Conservation (phyloP, 2,888 invertebrate species). For the Onchidella celtica region DNA sequence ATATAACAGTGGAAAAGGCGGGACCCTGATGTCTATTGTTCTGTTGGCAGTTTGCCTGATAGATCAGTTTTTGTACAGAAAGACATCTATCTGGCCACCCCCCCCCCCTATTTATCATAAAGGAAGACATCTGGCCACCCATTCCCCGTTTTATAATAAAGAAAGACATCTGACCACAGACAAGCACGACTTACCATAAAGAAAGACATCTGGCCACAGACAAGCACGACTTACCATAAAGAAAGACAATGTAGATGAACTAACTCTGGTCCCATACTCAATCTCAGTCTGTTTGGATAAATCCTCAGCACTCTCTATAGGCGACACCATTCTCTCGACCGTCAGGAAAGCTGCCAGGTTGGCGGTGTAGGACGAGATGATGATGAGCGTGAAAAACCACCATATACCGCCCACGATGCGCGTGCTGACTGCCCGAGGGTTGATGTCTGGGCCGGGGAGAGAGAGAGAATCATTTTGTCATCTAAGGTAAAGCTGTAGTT, state of each 20-base stretch:
- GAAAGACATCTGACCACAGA: constrained; percentile 88
- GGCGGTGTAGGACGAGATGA: constrained; percentile 98
- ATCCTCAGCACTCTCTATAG: constrained; percentile 97
- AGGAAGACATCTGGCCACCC: too few relatives aligned
- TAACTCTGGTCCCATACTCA: constrained; percentile 94
- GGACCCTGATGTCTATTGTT: too few relatives aligned
- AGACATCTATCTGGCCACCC: too few relatives aligned
- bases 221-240: constrained; percentile 83
- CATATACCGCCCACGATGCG: constrained; percentile 94
- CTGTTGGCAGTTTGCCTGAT: too few relatives aligned
- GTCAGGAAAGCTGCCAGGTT: constrained; percentile 98
- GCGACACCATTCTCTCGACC: constrained; percentile 96
- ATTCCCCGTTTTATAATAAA: constrained; percentile 84
- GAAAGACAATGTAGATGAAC: constrained; percentile 98
- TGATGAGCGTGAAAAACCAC: constrained; percentile 99
- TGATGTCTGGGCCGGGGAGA: constrained; percentile 60
- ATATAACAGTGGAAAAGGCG: too few relatives aligned
- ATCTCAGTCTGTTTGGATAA: constrained; percentile 96
- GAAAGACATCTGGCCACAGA: constrained; percentile 88
- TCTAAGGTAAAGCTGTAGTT: too few relatives aligned
- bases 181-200: constrained; percentile 83
- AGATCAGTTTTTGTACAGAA: too few relatives aligned
- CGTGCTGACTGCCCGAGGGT: constrained; percentile 86
- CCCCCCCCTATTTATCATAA: too few relatives aligned
- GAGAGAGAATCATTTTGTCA: neutral